These are phyloP conservation scores for Ctenoplectra terminalis DNA, from an alignment of 1,140 invertebrate species.

Conservation along the genomic window DNA sequence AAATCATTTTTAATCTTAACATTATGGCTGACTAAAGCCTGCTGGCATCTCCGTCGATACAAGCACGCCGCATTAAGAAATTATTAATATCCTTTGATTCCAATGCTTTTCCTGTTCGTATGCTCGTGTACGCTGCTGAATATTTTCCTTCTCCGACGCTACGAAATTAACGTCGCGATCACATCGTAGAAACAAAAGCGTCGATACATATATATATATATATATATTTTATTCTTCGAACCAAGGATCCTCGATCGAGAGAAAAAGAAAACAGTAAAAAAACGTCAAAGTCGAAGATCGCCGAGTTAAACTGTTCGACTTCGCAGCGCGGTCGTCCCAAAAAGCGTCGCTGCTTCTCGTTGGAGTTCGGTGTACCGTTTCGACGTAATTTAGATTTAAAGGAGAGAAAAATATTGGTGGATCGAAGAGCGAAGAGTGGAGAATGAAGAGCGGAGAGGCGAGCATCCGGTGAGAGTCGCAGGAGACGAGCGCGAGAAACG, in stretches of 20 bases:
- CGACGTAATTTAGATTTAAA: conserved; percentile 12
- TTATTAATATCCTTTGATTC: conserved; percentile 47
- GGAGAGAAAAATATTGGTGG: not conserved
- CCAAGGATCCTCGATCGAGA: not conserved
- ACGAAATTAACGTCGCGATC: too few relatives aligned
- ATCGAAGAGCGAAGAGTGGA: not conserved
- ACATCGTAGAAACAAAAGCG: not conserved
- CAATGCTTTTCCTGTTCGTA: conserved; percentile 20
- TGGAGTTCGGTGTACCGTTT: not conserved
- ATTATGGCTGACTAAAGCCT: conserved; percentile 36
- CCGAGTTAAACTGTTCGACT: not conserved
- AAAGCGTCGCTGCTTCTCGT: not conserved
- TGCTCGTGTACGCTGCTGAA: not conserved
- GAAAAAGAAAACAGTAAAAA: not conserved
- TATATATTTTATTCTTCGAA: not conserved
- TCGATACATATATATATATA: too few relatives aligned
- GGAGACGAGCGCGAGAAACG: conserved; percentile 17
- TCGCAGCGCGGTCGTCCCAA: not conserved
- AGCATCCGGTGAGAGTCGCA: not conserved
- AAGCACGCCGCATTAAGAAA: conserved; percentile 33
- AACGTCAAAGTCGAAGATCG: too few relatives aligned
- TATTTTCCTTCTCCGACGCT: too few relatives aligned
- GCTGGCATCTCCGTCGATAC: conserved; percentile 6
- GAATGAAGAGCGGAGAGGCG: too few relatives aligned
- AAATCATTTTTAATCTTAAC: conserved; percentile 46